These are phyloP conservation scores for Eledone cirrhosa DNA, from an alignment of 2,888 invertebrate genomes.

Conservation along the genomic window DNA sequence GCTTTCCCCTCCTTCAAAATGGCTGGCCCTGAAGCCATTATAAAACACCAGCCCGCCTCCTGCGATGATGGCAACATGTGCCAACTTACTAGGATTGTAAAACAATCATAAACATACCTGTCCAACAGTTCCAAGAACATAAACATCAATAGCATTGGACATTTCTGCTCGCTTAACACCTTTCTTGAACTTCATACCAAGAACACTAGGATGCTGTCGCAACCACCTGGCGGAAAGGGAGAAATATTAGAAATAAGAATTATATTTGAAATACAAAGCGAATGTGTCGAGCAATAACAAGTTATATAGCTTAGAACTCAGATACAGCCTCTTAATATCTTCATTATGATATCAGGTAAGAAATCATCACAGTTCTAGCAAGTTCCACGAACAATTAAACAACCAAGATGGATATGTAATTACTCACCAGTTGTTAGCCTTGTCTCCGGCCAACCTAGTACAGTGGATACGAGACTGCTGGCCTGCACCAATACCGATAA, in stretches of 20 bases:
- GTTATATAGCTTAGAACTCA: too few relatives aligned
- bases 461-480: conserved; percentile 99
- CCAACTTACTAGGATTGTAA: too few relatives aligned
- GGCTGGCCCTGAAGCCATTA: too few relatives aligned
- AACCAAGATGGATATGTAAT: too few relatives aligned
- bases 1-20: too few relatives aligned
- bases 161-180: conserved; percentile 89
- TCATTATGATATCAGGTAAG: too few relatives aligned
- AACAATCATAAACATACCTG: conserved; percentile 67
- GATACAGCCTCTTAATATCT: background rate
- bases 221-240: conserved; percentile 77
- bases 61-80: too few relatives aligned
- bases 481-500: conserved; percentile 97
- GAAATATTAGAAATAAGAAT: background rate
- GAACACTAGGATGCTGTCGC: conserved; percentile 88
- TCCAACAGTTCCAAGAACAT: conserved; percentile 87
- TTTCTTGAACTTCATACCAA: conserved; percentile 83
- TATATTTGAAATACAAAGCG: background rate
- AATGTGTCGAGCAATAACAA: too few relatives aligned
- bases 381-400: too few relatives aligned
- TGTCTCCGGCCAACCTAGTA: conserved; percentile 94
- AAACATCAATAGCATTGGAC: conserved; percentile 95
- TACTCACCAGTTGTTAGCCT: conserved; percentile 91
- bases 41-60: too few relatives aligned
- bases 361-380: too few relatives aligned